Conservation (phyloP, 92 coral and sea anemone genomes). For the Umimayanthus kanabou region DNA sequence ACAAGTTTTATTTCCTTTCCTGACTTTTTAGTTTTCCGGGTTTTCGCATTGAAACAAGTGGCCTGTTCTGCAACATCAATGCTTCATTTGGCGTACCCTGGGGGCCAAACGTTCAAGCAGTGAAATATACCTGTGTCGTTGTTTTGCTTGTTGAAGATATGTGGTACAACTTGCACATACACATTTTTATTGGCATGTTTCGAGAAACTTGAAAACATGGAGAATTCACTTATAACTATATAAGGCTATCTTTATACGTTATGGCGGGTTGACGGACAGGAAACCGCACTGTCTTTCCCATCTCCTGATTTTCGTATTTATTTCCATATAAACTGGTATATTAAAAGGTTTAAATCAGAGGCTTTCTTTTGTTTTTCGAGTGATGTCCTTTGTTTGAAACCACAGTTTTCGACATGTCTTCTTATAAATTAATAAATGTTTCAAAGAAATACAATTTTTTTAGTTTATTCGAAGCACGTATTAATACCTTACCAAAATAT, state of each 20-base stretch:
- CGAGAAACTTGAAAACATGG: neutral
- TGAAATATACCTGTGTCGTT: too few relatives aligned
- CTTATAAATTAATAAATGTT: too few relatives aligned
- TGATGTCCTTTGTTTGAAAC: neutral
- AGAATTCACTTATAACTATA: neutral
- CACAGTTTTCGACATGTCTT: neutral
- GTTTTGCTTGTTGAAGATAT: neutral
- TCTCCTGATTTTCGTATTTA: neutral
- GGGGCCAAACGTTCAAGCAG: too few relatives aligned
- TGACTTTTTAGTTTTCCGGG: too few relatives aligned
- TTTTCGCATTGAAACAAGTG: too few relatives aligned
- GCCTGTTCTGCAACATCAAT: too few relatives aligned
- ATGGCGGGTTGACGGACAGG: neutral
- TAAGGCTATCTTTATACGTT: too few relatives aligned
- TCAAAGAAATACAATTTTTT: too few relatives aligned
- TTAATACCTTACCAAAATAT: neutral
- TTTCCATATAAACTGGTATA: neutral
- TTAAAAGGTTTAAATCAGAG: neutral
- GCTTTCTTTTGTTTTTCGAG: slow-evolving; percentile 15
- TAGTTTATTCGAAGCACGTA: neutral
- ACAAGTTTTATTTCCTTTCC: too few relatives aligned
- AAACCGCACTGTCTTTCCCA: neutral
- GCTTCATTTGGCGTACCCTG: too few relatives aligned
- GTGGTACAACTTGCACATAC: neutral
- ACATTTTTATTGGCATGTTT: neutral